Percentiles rank a stretch among this genome's conserved stretches.
These are phyloP conservation scores for Geothlypis trichas DNA, from an alignment of 2,113 vertebrate genomes.

Conservation along the genomic window DNA sequence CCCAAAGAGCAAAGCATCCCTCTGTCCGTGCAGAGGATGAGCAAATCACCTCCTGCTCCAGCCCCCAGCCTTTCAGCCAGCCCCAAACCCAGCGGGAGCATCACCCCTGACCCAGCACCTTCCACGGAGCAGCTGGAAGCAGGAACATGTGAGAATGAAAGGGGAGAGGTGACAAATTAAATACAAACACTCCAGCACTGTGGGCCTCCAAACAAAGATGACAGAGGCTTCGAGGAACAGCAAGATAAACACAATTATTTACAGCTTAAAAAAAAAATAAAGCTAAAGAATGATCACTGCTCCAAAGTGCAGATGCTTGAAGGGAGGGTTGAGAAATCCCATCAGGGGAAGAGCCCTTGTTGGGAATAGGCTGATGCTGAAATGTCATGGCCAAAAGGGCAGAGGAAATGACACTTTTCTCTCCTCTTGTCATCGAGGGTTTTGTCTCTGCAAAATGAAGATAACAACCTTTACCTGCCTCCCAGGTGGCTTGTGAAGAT, in stretches of 20 bases:
- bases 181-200: not conserved
- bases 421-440: conserved; percentile 17
- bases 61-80: not conserved
- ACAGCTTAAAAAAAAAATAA: not conserved
- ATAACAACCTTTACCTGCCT: conserved; percentile 55
- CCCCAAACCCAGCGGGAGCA: not conserved
- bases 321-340: not conserved
- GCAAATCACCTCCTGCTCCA: not conserved
- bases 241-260: conserved; percentile 40
- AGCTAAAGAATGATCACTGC: not conserved
- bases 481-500: conserved; percentile 20
- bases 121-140: not conserved
- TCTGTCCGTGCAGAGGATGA: not conserved
- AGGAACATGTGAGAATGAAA: not conserved
- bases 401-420: conserved; percentile 16
- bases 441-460: conserved; percentile 52
- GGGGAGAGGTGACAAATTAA: conserved; percentile 11
- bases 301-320: not conserved
- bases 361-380: not conserved
- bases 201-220: not conserved
- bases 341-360: not conserved
- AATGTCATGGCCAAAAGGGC: conserved; percentile 22
- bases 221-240: conserved; percentile 5
- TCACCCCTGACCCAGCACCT: not conserved
- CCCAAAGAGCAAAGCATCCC: not conserved